phyloP scores from a whole-genome alignment of 2,888 invertebrate genomes.

The Dynastes maya region DNA sequence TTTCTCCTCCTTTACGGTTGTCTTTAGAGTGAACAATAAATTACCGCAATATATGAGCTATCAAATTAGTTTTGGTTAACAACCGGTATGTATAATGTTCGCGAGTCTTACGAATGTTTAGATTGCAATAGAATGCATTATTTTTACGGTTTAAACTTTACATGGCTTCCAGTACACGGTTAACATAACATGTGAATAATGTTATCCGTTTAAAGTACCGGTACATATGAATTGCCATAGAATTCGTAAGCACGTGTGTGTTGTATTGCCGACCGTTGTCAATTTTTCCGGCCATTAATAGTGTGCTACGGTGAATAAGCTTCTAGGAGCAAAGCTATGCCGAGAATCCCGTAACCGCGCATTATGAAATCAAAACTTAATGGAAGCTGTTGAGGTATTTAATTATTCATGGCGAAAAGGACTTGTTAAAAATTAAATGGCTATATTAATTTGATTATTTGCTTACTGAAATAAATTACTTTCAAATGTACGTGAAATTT shows the following conservation, averaged over 20 bases:
- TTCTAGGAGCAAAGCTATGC: constrained; percentile 13
- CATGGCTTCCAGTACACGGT: constrained; percentile 29
- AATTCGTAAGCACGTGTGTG: constrained; percentile 36
- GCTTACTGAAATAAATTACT: no score
- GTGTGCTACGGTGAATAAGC: constrained; percentile 28
- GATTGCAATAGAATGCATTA: constrained; percentile 10
- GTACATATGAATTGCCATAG: constrained; percentile 41
- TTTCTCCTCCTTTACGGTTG: no score
- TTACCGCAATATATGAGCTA: no score
- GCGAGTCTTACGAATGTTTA: constrained; percentile 1
- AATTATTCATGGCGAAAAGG: no score
- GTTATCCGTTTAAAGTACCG: constrained; percentile 39
- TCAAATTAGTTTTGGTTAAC: no score
- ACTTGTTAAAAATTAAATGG: no score
- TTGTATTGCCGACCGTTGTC: constrained; percentile 22
- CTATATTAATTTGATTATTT: no score
- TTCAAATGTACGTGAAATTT: no score
- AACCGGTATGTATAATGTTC: no score
- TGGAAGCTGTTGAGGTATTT: background rate
- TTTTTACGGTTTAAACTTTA: constrained; percentile 28
- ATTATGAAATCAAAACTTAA: constrained; percentile 25
- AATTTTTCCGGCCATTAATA: constrained; percentile 30
- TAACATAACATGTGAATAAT: constrained; percentile 41
- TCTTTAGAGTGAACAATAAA: no score
- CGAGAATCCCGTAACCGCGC: constrained; percentile 27